A percentile compares a stretch with the other conserved stretches of the same genome.
These are phyloP conservation scores for Napeogenes sylphis DNA, from an alignment of 2,888 invertebrate genomes.

Conservation along the genomic window DNA sequence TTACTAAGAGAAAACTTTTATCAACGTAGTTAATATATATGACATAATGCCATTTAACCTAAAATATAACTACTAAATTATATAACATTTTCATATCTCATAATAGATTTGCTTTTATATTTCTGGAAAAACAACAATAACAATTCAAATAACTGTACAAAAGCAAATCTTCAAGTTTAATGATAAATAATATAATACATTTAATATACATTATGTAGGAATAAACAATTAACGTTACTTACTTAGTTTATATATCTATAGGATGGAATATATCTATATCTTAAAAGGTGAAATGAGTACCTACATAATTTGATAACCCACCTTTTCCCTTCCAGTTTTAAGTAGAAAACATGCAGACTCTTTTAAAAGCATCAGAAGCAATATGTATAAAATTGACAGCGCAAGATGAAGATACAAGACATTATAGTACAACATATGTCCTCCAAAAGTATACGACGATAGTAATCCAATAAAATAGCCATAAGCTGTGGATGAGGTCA, in stretches of 20 bases:
- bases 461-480: slow-evolving; percentile 57
- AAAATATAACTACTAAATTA: too few species aligned
- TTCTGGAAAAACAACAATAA: not conserved
- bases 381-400: slow-evolving; percentile 50
- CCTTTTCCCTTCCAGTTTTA: slow-evolving; percentile 52
- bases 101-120: too few species aligned
- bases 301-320: slow-evolving; percentile 27
- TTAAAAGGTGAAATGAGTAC: too few species aligned
- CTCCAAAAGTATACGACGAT: slow-evolving; percentile 55
- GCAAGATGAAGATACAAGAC: slow-evolving; percentile 49
- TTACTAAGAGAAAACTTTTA: too few species aligned
- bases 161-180: too few species aligned
- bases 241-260: too few species aligned
- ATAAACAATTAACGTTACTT: too few species aligned
- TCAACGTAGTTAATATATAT: not conserved
- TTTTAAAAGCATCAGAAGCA: slow-evolving; percentile 45
- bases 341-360: slow-evolving; percentile 60
- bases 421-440: slow-evolving; percentile 50
- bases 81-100: too few species aligned
- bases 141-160: not conserved
- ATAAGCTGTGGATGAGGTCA: slow-evolving; percentile 52
- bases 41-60: too few species aligned
- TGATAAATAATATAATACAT: not conserved
- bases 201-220: too few species aligned
- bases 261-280: too few species aligned